Conservation (phyloP, 2,113 vertebrate species). For the Chamaea fasciata region DNA sequence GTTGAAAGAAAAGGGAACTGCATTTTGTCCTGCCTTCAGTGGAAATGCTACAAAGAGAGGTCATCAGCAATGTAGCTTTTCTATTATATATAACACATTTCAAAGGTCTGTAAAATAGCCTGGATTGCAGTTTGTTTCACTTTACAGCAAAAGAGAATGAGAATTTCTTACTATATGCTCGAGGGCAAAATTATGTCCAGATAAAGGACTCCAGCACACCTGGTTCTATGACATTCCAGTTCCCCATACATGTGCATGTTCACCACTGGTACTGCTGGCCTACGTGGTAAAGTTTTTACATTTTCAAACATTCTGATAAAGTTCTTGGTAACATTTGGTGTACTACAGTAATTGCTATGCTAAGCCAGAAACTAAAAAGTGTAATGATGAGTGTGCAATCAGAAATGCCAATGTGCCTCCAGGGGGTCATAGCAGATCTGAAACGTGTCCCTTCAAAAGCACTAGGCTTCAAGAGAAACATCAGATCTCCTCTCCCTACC, state of each 20-base stretch:
- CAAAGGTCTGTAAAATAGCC: not conserved
- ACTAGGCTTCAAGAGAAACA: not conserved
- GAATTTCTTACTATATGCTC: not conserved
- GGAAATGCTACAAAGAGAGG: not conserved
- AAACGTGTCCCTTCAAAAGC: constrained; percentile 1
- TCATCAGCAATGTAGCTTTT: not conserved
- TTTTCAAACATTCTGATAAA: not conserved
- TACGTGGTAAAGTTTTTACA: not conserved
- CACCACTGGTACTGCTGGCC: not conserved
- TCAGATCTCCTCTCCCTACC: not conserved
- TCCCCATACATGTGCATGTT: not conserved
- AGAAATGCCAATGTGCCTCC: not conserved
- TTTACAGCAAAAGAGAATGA: not conserved
- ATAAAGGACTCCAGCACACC: not conserved
- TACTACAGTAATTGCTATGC: not conserved
- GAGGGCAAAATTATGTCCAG: not conserved
- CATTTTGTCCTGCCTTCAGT: not conserved
- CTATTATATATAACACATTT: not conserved
- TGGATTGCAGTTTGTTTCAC: not conserved
- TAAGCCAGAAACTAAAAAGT: not conserved
- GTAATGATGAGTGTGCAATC: not conserved
- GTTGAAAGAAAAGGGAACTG: not conserved
- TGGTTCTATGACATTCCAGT: not conserved
- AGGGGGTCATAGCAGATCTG: not conserved
- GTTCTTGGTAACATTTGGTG: not conserved